Percentiles rank a stretch among this genome's conserved stretches.
Evolutionary conservation across 1,140 invertebrate genomes (phyloP).

Genomic region (Lepidostoma basale): DNA sequence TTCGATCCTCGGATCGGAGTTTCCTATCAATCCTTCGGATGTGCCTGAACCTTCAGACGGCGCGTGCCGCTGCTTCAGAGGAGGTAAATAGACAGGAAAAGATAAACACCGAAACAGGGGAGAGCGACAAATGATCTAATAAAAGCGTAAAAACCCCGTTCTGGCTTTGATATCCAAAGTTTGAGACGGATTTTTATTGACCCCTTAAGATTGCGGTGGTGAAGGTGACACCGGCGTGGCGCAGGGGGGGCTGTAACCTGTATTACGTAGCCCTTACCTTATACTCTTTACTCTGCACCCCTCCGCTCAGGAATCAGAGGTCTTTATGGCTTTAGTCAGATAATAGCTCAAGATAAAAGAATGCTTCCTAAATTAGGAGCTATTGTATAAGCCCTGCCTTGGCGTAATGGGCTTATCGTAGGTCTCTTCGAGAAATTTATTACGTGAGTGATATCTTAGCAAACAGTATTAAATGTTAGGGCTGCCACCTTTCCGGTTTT

Average conservation of each 20-base stretch:
- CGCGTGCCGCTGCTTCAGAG: no score
- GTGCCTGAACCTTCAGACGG: no score
- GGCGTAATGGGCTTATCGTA: conserved; percentile 25
- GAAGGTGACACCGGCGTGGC: background rate
- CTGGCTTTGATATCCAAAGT: background rate
- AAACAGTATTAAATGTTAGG: conserved; percentile 31
- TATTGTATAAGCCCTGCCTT: conserved; percentile 26
- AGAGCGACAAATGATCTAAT: conserved; percentile 18
- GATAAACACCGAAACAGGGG: conserved; percentile 9
- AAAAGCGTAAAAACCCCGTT: conserved; percentile 10
- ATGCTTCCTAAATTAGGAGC: conserved; percentile 30
- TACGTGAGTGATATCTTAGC: conserved; percentile 32
- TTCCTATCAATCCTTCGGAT: no score
- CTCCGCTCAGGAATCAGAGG: conserved; percentile 9
- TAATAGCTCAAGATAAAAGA: conserved; percentile 27
- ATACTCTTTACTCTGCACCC: background rate
- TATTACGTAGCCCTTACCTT: no score
- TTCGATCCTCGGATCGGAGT: no score
- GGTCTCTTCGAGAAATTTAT: conserved; percentile 26
- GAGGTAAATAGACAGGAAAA: conserved; percentile 9
- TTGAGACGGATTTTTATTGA: conserved; percentile 12
- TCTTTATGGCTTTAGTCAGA: conserved; percentile 17
- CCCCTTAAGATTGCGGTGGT: background rate
- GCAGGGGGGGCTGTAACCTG: background rate
- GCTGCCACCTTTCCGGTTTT: conserved; percentile 29